Evolutionary conservation across 2,888 invertebrate species (phyloP), one percentile per base, ranked within the genome.

Genomic region (Atethmia centrago): DNA sequence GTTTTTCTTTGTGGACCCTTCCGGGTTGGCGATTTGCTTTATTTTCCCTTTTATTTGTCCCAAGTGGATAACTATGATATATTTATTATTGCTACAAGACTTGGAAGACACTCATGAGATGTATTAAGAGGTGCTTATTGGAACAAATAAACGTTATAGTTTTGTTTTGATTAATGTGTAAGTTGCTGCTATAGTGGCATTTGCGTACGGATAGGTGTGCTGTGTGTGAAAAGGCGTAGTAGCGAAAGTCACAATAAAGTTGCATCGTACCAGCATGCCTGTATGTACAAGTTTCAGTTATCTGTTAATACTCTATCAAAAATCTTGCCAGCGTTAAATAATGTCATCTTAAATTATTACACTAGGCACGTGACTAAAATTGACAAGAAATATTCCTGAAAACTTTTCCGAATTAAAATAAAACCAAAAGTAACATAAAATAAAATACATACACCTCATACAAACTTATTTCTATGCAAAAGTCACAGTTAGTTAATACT

Each of bases 1-100:
- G 96, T 91, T 96, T 95, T 96, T 95, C 96, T 96, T 95, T 93
- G 93, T 88, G 90, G 94, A 94, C 96, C 96, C 95, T 95, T 95
- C 95, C 93, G 90, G 87, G 86, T 88, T 87, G 89, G 89, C 93
- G 95, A 93, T 95, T 95, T 95, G 94, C 92, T 95, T 95, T 95
- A 95, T 96, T 95, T 95, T 94, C 95, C 94, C 94, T 93, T 92
- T 92, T 94, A 96, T 96, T 93, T 90, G 92, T 92, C 96, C 92
- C 95, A 82, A 47, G 92, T 95, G 95, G 89, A 94, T 93, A 92
- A 94, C 94, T 95, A 95, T 95, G 94, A 96, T 95, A 95, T 95
- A 96, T 96, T 95, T 96, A 95, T 96, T 95, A 95, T 95, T 94
- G 91, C 93, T 87, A 87, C 90, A 93, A 93, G 92, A 92, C 93